These are phyloP conservation scores for Pogoniulus pusillus DNA, from an alignment of 2,797 vertebrate genomes.

Conservation along the genomic window DNA sequence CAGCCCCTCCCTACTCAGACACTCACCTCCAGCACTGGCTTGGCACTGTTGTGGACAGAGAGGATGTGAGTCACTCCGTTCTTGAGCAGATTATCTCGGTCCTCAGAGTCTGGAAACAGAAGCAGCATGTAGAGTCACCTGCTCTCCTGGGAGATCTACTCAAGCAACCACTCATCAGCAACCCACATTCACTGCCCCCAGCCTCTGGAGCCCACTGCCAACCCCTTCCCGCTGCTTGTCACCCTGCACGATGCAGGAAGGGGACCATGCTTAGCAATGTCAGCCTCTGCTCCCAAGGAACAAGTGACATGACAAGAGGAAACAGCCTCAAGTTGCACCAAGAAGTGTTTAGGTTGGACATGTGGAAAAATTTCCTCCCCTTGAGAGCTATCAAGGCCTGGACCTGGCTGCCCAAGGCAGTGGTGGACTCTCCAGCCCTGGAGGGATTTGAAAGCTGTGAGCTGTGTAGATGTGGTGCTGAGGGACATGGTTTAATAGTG, in stretches of 20 bases:
- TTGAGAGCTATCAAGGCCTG: neutral
- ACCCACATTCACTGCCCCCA: accelerated
- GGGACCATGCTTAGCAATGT: accelerated
- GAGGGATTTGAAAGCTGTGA: neutral
- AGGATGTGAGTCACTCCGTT: constrained; percentile 89
- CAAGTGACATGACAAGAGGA: neutral
- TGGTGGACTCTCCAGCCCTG: neutral
- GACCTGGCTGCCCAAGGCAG: neutral
- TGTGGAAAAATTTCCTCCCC: neutral
- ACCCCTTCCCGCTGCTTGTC: neutral
- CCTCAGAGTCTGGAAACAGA: constrained; percentile 82
- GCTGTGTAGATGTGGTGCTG: neutral
- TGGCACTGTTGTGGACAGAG: constrained; percentile 85
- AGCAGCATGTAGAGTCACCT: accelerated
- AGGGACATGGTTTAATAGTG: neutral
- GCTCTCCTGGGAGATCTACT: neutral
- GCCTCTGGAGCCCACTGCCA: accelerated
- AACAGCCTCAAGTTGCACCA: neutral
- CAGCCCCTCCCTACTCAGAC: accelerated
- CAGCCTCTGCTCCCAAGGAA: neutral
- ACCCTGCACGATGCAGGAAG: accelerated
- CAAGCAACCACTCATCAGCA: too few relatives aligned
- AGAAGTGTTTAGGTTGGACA: neutral
- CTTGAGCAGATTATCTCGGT: constrained; percentile 78
- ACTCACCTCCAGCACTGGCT: constrained; percentile 83